These are phyloP conservation scores for Proteles cristata DNA, from an alignment of 2,113 vertebrate genomes.

Conservation along the genomic window DNA sequence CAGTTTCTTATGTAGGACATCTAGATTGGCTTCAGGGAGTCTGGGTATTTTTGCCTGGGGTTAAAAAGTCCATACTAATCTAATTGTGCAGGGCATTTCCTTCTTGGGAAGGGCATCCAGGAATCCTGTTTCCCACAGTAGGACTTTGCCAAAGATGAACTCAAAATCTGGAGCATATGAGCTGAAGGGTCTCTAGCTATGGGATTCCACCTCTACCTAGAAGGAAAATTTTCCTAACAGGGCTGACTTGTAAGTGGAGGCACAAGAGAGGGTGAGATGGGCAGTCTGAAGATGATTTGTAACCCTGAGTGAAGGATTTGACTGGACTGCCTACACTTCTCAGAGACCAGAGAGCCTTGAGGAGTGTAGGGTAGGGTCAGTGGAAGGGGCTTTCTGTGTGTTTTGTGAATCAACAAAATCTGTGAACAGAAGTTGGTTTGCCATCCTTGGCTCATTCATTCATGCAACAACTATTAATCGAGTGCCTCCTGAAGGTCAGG, in stretches of 20 bases:
- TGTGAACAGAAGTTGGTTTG: background rate
- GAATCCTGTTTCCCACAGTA: conserved; percentile 50
- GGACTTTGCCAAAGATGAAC: conserved; percentile 35
- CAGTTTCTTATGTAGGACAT: conserved; percentile 55
- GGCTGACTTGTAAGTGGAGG: background rate
- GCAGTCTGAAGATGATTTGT: conserved; percentile 3
- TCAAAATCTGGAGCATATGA: conserved; percentile 38
- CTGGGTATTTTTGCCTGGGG: conserved; percentile 21
- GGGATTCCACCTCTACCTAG: conserved; percentile 18
- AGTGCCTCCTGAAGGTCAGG: background rate
- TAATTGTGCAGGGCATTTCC: conserved; percentile 6
- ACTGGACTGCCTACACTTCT: background rate
- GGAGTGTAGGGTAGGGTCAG: background rate
- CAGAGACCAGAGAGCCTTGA: conserved; percentile 38
- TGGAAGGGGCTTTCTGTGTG: background rate
- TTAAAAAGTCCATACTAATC: background rate
- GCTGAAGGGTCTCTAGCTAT: background rate
- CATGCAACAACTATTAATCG: background rate
- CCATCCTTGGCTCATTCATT: background rate
- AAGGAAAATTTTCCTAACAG: background rate
- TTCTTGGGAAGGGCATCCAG: conserved; percentile 39
- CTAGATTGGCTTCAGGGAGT: background rate
- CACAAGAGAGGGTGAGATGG: background rate
- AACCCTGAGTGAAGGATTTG: background rate
- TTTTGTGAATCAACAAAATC: conserved; percentile 54